A percentile compares a stretch with the other conserved stretches of the same genome.
Conservation (phyloP, 37 sponge, comb jelly and placozoan genomes). For the Hexactinellida sp. region DNA sequence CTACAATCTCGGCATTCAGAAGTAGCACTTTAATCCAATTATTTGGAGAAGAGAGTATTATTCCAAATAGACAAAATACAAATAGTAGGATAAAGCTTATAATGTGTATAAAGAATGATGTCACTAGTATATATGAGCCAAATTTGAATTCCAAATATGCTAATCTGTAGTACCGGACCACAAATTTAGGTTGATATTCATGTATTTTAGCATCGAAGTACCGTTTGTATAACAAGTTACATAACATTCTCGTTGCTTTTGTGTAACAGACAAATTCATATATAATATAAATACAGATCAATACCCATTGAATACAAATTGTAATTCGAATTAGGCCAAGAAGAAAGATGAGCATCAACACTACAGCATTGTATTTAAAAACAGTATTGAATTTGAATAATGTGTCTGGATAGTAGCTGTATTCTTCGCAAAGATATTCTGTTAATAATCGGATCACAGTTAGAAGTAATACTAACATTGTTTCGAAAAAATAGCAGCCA, state of each 20-base stretch:
- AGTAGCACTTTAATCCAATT: background rate
- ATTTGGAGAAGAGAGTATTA: background rate
- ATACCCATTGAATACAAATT: background rate
- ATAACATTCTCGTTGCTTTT: background rate
- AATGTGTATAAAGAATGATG: background rate
- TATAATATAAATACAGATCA: background rate
- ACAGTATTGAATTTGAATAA: background rate
- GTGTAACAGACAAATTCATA: background rate
- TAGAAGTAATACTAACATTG: too few relatives aligned
- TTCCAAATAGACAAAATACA: background rate
- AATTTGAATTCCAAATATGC: background rate
- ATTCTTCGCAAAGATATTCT: background rate
- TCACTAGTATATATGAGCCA: background rate
- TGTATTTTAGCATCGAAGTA: background rate
- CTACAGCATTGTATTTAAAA: background rate
- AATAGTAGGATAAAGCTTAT: background rate
- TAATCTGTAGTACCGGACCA: background rate
- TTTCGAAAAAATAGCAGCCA: too few relatives aligned
- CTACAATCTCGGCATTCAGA: background rate
- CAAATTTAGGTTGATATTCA: background rate
- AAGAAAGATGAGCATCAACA: background rate
- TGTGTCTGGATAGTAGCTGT: background rate
- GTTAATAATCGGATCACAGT: background rate
- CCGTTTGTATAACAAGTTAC: background rate
- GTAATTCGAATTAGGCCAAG: background rate